Evolutionary conservation across 2,888 invertebrate genomes (phyloP).

Genomic region (Phalera bucephala): DNA sequence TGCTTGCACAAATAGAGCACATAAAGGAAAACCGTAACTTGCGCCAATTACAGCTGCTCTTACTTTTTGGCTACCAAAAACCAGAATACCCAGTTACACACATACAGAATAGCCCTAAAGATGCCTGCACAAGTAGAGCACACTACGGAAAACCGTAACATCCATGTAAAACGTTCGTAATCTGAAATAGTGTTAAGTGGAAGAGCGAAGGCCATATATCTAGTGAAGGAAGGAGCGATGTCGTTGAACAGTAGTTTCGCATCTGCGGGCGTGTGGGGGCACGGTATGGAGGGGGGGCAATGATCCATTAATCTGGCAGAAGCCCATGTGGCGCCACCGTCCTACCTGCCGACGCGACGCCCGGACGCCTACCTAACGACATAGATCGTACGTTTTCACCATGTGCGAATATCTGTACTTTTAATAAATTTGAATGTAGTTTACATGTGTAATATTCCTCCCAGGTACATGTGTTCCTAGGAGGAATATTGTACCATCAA

Average conservation of each 20-base stretch:
- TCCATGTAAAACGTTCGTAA: conserved; percentile 19
- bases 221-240: conserved; percentile 63
- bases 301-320: conserved; percentile 93
- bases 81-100: no score
- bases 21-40: no score
- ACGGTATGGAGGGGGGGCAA: conserved; percentile 84
- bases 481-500: no score
- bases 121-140: no score
- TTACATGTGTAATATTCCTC: no score
- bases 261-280: conserved; percentile 56
- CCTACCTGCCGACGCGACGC: conserved; percentile 79
- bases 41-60: no score
- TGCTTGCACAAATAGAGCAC: no score
- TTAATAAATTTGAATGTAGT: neutral
- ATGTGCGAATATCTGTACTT: conserved; percentile 51
- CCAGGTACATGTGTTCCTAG: no score
- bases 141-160: no score
- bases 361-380: conserved; percentile 80
- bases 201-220: conserved; percentile 58
- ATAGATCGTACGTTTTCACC: conserved; percentile 63
- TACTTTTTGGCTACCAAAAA: no score
- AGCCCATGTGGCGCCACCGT: conserved; percentile 90
- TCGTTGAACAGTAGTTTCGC: conserved; percentile 75
- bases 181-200: conserved; percentile 56
- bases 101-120: no score